Conservation (phyloP, 92 coral and sea anemone genomes). For the Isaurus tuberculatus region DNA sequence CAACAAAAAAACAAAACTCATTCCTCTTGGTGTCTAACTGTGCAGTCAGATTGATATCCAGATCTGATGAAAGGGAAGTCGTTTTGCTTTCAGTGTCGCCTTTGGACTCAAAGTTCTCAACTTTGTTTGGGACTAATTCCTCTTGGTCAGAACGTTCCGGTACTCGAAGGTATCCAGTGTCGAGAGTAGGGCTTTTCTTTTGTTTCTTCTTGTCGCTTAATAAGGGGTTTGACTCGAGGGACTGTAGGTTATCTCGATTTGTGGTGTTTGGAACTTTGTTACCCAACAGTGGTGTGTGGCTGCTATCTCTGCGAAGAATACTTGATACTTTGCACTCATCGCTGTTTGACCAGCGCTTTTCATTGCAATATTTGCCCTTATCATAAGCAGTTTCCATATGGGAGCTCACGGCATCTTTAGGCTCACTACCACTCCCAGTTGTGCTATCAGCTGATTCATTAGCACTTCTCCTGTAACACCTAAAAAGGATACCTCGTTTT, state of each 20-base stretch:
- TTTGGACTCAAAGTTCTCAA: constrained; percentile 7
- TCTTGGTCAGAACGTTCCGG: constrained; percentile 7
- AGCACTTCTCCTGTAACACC: neutral
- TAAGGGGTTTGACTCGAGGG: neutral
- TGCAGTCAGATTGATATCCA: constrained; percentile 66
- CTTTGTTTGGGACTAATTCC: neutral
- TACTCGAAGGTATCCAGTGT: constrained; percentile 7
- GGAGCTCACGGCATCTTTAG: neutral
- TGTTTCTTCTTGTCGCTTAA: neutral
- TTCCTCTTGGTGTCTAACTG: constrained; percentile 70
- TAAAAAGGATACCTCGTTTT: constrained; percentile 8
- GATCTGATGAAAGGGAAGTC: constrained; percentile 14
- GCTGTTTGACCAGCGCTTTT: neutral
- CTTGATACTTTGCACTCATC: neutral
- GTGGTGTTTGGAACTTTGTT: neutral
- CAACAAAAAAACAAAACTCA: constrained; percentile 71
- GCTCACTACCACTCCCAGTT: constrained; percentile 40
- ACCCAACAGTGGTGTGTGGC: constrained; percentile 21
- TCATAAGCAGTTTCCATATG: neutral
- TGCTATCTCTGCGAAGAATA: neutral
- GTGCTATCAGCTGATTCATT: constrained; percentile 25
- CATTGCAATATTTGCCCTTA: neutral
- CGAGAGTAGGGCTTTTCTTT: neutral
- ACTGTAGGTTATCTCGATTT: neutral
- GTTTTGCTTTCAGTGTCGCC: constrained; percentile 44